phyloP scores from a whole-genome alignment of 2,888 invertebrate genomes.

The Lacanobia oleracea region DNA sequence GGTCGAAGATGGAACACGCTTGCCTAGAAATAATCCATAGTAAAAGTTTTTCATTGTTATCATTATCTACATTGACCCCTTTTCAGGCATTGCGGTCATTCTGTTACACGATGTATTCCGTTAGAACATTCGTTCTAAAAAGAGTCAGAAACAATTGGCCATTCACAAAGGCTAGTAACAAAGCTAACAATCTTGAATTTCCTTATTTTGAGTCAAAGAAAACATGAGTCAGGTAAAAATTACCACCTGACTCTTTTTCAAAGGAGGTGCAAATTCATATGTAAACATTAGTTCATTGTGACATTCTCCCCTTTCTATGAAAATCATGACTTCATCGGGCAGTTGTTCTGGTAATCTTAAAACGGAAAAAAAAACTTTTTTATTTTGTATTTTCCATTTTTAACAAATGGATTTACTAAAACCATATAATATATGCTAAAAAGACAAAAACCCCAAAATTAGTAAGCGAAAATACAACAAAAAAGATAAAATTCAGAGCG shows the following conservation, averaged over 20 bases:
- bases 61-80: too few species aligned
- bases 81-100: too few species aligned
- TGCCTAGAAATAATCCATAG: too few species aligned
- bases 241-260: slow-evolving; percentile 2
- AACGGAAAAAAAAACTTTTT: not conserved
- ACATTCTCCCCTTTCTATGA: not conserved
- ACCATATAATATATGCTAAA: not conserved
- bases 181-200: not conserved
- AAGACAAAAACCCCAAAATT: not conserved
- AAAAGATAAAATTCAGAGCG: not conserved
- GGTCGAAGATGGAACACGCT: too few species aligned
- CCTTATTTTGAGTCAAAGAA: not conserved
- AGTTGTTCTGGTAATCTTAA: not conserved
- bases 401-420: not conserved
- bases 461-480: not conserved
- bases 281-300: slow-evolving; percentile 8
- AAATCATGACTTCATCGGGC: slow-evolving; percentile 18
- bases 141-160: not conserved
- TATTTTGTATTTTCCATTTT: too few species aligned
- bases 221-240: not conserved
- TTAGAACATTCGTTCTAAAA: not conserved
- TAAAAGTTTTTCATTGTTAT: too few species aligned
- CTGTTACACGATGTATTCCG: too few species aligned
- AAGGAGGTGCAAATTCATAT: not conserved
- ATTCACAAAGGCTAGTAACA: slow-evolving; percentile 1